phyloP scores from a whole-genome alignment of 92 coral and sea anemone genomes.

The Zoanthus solanderi region DNA sequence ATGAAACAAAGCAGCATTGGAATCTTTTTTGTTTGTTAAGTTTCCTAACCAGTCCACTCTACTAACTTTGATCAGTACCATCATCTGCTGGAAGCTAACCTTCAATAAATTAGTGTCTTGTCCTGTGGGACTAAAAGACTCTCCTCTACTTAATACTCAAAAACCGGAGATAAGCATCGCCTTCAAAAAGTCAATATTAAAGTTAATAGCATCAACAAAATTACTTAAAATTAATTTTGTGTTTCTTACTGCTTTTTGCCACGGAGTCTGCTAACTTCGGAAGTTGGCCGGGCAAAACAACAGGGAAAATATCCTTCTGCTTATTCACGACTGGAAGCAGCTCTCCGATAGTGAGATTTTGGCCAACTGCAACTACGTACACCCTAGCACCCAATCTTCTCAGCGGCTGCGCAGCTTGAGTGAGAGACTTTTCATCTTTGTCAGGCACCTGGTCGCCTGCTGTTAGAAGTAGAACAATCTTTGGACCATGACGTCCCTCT shows the following conservation, averaged over 20 bases:
- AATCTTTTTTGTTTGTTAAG: no score
- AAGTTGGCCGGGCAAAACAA: conserved; percentile 42
- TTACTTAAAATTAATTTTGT: neutral
- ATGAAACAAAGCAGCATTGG: no score
- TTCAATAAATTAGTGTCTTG: no score
- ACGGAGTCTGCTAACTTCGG: conserved; percentile 19
- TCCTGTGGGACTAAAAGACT: no score
- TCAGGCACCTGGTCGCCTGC: conserved; percentile 65
- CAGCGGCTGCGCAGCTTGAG: conserved; percentile 54
- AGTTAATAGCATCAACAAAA: no score
- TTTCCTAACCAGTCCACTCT: no score
- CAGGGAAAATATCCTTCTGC: conserved; percentile 54
- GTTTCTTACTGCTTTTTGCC: conserved; percentile 32
- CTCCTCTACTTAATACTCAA: no score
- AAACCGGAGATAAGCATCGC: neutral
- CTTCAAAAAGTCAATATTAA: conserved; percentile 10
- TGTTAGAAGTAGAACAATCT: conserved; percentile 68
- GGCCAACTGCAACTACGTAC: conserved; percentile 70
- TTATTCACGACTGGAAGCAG: conserved; percentile 57
- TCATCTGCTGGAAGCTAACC: no score
- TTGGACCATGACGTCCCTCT: conserved; percentile 50
- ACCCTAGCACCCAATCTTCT: conserved; percentile 52
- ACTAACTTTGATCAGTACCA: no score
- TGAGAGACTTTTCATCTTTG: conserved; percentile 60
- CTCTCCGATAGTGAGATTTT: conserved; percentile 42